These are phyloP conservation scores for Nesoenas mayeri DNA, from an alignment of 2,113 vertebrate genomes.

Conservation along the genomic window DNA sequence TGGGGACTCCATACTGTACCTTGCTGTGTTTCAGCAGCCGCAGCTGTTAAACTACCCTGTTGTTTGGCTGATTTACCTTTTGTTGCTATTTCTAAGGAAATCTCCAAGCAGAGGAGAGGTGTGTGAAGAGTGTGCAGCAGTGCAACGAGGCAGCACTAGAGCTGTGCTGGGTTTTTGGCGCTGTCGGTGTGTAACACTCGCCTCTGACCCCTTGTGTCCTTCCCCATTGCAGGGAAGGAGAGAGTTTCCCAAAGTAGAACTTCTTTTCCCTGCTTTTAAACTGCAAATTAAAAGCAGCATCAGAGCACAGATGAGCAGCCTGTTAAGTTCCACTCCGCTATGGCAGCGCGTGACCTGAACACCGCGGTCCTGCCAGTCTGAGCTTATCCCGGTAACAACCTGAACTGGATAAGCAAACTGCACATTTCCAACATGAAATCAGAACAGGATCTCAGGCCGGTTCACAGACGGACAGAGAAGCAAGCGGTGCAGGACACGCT, in stretches of 20 bases:
- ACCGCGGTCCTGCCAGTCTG: accelerated
- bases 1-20: accelerated
- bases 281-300: not conserved
- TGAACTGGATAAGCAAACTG: accelerated
- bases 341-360: not conserved
- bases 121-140: not conserved
- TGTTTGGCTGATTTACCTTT: not conserved
- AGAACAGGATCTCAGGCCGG: not conserved
- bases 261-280: not conserved
- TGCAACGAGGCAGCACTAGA: not conserved
- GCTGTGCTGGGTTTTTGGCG: too few relatives aligned
- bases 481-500: accelerated
- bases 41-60: accelerated
- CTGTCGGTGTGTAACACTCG: too few relatives aligned
- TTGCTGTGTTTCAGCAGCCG: not conserved
- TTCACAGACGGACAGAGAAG: accelerated
- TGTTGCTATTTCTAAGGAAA: not conserved
- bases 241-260: not conserved
- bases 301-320: not conserved
- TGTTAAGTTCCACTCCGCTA: accelerated
- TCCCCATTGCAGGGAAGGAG: not conserved
- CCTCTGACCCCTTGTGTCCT: not conserved
- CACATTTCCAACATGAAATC: not conserved
- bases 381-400: too few relatives aligned
- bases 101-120: not conserved